These are phyloP conservation scores for Aldrovandia affinis DNA, from an alignment of 2,797 vertebrate species.

Conservation along the genomic window DNA sequence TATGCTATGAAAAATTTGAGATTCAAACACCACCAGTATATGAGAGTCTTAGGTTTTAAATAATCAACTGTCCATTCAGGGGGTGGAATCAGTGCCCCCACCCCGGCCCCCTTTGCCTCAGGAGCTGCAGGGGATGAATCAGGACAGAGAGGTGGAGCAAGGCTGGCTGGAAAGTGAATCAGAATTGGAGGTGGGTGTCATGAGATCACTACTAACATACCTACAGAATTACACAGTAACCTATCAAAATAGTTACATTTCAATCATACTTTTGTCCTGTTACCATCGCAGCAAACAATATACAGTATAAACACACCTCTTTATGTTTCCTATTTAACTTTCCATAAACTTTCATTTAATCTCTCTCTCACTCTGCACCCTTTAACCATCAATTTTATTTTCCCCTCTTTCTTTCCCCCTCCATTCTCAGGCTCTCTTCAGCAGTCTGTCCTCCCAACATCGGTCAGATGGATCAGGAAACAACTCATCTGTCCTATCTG, in stretches of 20 bases:
- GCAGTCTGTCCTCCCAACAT: constrained; percentile 18
- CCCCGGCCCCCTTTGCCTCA: constrained; percentile 71
- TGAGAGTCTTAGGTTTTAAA: constrained; percentile 9
- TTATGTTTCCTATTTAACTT: constrained; percentile 38
- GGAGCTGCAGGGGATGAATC: constrained; percentile 61
- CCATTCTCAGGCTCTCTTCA: constrained; percentile 20
- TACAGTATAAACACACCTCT: constrained; percentile 30
- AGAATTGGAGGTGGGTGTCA: constrained; percentile 57
- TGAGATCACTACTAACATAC: not conserved
- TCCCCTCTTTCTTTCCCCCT: constrained; percentile 25
- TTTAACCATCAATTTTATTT: constrained; percentile 7
- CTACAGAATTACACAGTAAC: not conserved
- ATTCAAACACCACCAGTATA: not conserved
- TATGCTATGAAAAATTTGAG: not conserved
- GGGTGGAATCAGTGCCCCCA: constrained; percentile 63
- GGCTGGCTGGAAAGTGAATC: constrained; percentile 55
- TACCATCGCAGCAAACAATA: not conserved
- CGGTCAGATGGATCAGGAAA: not conserved
- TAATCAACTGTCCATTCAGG: constrained; percentile 50
- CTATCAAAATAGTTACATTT: not conserved
- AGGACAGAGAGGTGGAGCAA: constrained; percentile 45
- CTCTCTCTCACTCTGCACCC: not conserved
- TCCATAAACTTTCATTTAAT: constrained; percentile 20
- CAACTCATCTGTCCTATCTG: not conserved
- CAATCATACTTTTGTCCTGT: not conserved